Evolutionary conservation across 2,797 vertebrate genomes (phyloP).

Genomic region (Darevskia nairensis): DNA sequence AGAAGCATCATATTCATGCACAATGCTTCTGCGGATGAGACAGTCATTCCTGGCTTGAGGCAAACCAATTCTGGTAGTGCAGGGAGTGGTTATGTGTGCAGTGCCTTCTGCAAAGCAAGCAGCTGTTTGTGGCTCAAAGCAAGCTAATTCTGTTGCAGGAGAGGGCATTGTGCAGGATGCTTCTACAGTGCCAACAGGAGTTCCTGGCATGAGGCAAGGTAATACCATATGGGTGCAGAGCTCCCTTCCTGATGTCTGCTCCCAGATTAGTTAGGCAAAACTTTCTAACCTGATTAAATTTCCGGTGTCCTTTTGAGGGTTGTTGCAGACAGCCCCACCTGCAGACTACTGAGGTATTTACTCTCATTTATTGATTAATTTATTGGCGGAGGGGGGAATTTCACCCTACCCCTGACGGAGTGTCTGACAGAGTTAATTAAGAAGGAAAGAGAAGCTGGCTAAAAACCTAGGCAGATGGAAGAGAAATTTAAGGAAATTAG

Average conservation of each 20-base stretch:
- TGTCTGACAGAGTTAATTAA: constrained; percentile 53
- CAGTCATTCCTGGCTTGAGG: neutral
- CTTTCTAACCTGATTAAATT: neutral
- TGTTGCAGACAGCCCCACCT: no score
- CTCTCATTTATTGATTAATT: constrained; percentile 34
- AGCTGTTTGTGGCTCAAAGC: neutral
- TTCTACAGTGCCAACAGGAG: neutral
- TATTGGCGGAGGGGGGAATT: neutral
- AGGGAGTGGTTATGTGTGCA: no score
- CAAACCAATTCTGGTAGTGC: neutral
- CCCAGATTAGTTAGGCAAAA: neutral
- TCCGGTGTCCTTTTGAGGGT: neutral
- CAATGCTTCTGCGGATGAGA: neutral
- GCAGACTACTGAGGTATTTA: constrained; percentile 42
- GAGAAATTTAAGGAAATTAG: constrained; percentile 67
- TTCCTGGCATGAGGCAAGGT: neutral
- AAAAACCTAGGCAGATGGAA: constrained; percentile 67
- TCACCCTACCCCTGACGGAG: constrained; percentile 40
- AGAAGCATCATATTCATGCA: neutral
- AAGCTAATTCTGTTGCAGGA: neutral
- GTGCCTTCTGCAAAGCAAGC: neutral
- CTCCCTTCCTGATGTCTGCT: neutral
- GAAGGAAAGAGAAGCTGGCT: constrained; percentile 65
- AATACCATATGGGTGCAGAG: no score
- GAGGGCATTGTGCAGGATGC: neutral